These are phyloP conservation scores for Heteropelma amictum DNA, from an alignment of 2,888 invertebrate genomes.

Conservation along the genomic window DNA sequence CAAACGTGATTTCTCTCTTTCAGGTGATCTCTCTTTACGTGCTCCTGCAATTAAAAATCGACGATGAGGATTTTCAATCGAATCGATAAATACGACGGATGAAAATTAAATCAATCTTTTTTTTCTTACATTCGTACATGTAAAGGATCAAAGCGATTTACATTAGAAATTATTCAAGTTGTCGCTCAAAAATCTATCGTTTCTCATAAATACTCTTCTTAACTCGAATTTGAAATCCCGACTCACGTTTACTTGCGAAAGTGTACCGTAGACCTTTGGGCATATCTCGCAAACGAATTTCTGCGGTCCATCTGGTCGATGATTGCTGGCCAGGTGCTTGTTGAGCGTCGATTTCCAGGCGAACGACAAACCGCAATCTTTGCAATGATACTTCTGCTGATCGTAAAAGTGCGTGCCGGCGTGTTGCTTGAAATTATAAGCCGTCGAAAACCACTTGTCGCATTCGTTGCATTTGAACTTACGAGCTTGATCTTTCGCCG, in stretches of 20 bases:
- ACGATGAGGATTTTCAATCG: no score
- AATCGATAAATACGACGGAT: no score
- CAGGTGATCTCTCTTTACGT: conserved; percentile 74
- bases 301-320: conserved; percentile 69
- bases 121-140: no score
- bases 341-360: conserved; percentile 77
- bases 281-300: conserved; percentile 73
- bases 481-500: conserved; percentile 27
- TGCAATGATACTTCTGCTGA: conserved; percentile 73
- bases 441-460: conserved; percentile 71
- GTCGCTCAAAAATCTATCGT: no score
- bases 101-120: no score
- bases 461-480: conserved; percentile 73
- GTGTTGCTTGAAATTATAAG: conserved; percentile 75
- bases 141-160: no score
- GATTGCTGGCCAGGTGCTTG: conserved; percentile 72
- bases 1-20: conserved; percentile 73
- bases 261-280: conserved; percentile 70
- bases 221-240: not conserved
- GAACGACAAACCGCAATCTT: conserved; percentile 72
- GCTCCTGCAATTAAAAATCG: conserved; percentile 66
- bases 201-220: no score
- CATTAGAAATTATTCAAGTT: no score
- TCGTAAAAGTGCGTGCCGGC: conserved; percentile 74
- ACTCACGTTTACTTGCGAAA: conserved; percentile 74